Evolutionary conservation across 23 tunicate genomes (phyloP).

Genomic region (Pegea sp.): DNA sequence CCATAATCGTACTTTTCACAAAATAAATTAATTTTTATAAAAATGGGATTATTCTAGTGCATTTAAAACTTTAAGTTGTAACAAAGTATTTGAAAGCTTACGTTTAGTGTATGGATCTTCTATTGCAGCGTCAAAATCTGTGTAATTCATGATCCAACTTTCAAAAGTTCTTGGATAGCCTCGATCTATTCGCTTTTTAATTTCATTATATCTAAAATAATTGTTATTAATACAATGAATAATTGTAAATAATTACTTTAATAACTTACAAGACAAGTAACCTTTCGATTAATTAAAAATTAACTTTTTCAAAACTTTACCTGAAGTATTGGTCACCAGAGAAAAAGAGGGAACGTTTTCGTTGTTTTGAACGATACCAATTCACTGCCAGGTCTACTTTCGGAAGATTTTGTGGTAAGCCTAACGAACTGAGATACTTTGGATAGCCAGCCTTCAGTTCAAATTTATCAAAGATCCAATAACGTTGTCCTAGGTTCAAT

Average conservation of each 20-base stretch:
- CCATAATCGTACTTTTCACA: too few relatives aligned
- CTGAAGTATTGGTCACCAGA: conserved; percentile 33
- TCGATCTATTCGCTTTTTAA: conserved; percentile 13
- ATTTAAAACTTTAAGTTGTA: too few relatives aligned
- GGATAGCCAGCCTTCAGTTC: conserved; percentile 32
- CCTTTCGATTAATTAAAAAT: too few relatives aligned
- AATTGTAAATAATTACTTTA: too few relatives aligned
- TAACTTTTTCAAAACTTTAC: too few relatives aligned
- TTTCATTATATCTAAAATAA: conserved; percentile 36
- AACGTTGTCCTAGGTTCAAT: conserved; percentile 16
- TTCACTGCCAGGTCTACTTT: conserved; percentile 21
- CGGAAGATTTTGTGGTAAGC: conserved; percentile 11
- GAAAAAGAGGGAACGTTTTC: conserved; percentile 46
- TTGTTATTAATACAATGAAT: too few relatives aligned
- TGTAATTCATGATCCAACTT: conserved; percentile 18
- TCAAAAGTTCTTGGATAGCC: conserved; percentile 24
- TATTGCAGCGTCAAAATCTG: too few relatives aligned
- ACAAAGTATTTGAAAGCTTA: too few relatives aligned
- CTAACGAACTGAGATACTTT: conserved; percentile 21
- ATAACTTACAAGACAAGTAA: too few relatives aligned
- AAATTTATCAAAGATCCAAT: conserved; percentile 14
- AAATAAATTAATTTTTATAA: too few relatives aligned
- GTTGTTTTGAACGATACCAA: conserved; percentile 42
- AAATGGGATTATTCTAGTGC: too few relatives aligned
- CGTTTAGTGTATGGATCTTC: too few relatives aligned